Evolutionary conservation across 1,140 invertebrate species (phyloP).

Genomic region (Orius insidiosus): DNA sequence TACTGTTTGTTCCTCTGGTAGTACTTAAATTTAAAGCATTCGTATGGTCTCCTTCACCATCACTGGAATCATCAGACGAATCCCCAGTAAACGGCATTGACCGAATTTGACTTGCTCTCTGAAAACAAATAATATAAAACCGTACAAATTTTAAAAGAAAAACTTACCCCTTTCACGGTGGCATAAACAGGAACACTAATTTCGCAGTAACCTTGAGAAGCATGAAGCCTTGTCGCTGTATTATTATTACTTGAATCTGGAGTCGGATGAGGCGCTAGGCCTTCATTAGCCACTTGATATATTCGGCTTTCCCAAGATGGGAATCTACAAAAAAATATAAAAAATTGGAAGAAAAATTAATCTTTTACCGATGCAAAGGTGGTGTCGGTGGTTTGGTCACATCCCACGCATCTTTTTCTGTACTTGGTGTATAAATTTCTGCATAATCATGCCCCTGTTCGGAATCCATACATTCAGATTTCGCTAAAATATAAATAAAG

Average conservation of each 20-base stretch:
- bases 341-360: background rate
- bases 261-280: constrained; percentile 35
- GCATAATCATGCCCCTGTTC: constrained; percentile 70
- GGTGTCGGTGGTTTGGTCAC: constrained; percentile 60
- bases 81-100: constrained; percentile 90
- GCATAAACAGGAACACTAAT: constrained; percentile 87
- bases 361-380: constrained; percentile 45
- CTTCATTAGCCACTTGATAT: constrained; percentile 74
- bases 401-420: constrained; percentile 38
- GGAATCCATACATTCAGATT: constrained; percentile 22
- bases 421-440: constrained; percentile 83
- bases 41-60: constrained; percentile 49
- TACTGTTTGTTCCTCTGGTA: constrained; percentile 32
- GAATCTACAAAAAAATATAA: constrained; percentile 32
- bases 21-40: constrained; percentile 19
- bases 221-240: constrained; percentile 17
- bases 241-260: constrained; percentile 28
- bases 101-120: constrained; percentile 86
- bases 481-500: constrained; percentile 17
- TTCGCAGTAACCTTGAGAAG: constrained; percentile 49
- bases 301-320: constrained; percentile 90
- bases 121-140: constrained; percentile 19
- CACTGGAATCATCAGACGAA: constrained; percentile 85
- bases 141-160: background rate
- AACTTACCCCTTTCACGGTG: constrained; percentile 75